These are phyloP conservation scores for Oryzias woworae DNA, from an alignment of 2,113 vertebrate species.

Conservation along the genomic window DNA sequence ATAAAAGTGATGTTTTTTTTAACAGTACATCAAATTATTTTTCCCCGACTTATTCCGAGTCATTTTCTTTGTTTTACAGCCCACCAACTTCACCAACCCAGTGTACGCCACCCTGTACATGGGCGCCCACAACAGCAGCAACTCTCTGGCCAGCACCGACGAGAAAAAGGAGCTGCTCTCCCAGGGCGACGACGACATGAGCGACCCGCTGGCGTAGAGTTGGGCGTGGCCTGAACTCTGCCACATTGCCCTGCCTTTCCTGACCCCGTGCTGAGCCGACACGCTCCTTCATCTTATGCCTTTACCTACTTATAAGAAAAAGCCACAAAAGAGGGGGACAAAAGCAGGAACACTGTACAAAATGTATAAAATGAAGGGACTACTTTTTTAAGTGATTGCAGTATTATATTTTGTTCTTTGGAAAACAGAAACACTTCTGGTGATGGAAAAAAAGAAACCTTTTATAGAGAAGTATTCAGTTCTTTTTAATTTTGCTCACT, in stretches of 20 bases:
- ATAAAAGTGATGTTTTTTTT: too few species aligned
- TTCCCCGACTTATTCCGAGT: not conserved
- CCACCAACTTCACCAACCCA: conserved; percentile 97
- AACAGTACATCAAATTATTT: not conserved
- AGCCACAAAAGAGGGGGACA: conserved; percentile 68
- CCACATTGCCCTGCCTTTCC: conserved; percentile 36
- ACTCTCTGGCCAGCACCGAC: conserved; percentile 95
- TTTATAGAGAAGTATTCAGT: conserved; percentile 79
- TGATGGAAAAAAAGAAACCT: conserved; percentile 69
- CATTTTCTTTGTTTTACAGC: conserved; percentile 71
- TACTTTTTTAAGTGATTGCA: conserved; percentile 99
- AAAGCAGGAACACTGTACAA: conserved; percentile 88
- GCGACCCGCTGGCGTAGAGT: conserved; percentile 89
- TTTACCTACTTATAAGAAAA: conserved; percentile 75
- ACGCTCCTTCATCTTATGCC: conserved; percentile 70
- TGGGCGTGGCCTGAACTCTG: conserved; percentile 42
- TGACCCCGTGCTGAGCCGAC: conserved; percentile 43
- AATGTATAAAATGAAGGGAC: conserved; percentile 97
- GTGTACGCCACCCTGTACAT: conserved; percentile 98
- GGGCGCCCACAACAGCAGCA: conserved; percentile 93
- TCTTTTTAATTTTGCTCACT: conserved; percentile 71
- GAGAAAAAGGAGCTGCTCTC: conserved; percentile 96
- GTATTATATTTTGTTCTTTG: conserved; percentile 92
- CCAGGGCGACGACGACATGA: conserved; percentile 89
- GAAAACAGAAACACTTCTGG: conserved; percentile 67